These are phyloP conservation scores for Sebastes steindachneri DNA, from an alignment of 2,797 vertebrate species.

Conservation along the genomic window DNA sequence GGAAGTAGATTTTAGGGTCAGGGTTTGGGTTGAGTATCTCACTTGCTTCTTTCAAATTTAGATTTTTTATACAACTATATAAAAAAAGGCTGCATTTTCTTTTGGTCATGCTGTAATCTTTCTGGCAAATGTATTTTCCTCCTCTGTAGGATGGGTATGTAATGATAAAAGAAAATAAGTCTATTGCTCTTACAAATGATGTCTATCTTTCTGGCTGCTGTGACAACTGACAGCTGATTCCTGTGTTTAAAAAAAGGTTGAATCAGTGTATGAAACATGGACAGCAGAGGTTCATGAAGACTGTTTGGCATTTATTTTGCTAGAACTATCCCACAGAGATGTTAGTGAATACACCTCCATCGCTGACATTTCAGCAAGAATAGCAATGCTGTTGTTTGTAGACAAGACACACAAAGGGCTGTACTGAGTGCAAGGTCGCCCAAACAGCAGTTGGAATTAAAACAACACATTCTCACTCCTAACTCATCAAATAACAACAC, in stretches of 20 bases:
- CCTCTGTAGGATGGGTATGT: not conserved
- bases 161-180: not conserved
- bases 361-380: conserved; percentile 20
- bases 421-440: not conserved
- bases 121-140: not conserved
- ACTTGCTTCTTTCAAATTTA: not conserved
- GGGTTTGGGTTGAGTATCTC: conserved; percentile 13
- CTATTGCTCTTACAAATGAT: not conserved
- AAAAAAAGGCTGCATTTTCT: not conserved
- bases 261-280: not conserved
- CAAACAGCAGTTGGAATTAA: not conserved
- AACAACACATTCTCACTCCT: not conserved
- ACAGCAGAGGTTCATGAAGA: not conserved
- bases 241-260: not conserved
- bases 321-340: not conserved
- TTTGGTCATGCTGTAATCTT: not conserved
- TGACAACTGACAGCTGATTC: conserved; percentile 8
- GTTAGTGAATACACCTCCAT: not conserved
- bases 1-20: conserved; percentile 4
- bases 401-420: not conserved
- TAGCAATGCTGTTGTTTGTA: not conserved
- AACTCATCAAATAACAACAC: rapidly evolving
- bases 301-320: not conserved
- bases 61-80: not conserved
- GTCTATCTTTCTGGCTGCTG: not conserved